phyloP scores from a whole-genome alignment of 2,888 invertebrate species.

The Endotricha flammealis region DNA sequence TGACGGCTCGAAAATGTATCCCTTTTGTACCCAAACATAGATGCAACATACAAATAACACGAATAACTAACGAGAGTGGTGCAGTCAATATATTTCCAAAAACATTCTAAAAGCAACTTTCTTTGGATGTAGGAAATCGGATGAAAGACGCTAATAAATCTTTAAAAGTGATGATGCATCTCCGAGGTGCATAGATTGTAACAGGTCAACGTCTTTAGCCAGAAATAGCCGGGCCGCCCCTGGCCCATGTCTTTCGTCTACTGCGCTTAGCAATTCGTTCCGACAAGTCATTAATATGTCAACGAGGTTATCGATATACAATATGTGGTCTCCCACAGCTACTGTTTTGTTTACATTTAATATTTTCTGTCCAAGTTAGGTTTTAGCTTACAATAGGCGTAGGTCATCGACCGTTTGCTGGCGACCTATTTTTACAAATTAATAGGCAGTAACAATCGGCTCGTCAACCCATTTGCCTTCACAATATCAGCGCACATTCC shows the following conservation, averaged over 20 bases:
- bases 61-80: conserved; percentile 3
- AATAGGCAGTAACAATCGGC: conserved; percentile 55
- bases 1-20: conserved; percentile 25
- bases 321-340: conserved; percentile 37
- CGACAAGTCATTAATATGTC: conserved; percentile 68
- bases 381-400: conserved; percentile 33
- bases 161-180: conserved; percentile 43
- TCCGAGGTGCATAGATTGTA: conserved; percentile 39
- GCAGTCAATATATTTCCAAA: conserved; percentile 6
- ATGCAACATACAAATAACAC: conserved; percentile 14
- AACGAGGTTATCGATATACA: conserved; percentile 63
- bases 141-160: conserved; percentile 21
- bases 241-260: conserved; percentile 65
- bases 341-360: conserved; percentile 45
- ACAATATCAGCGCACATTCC: conserved; percentile 49
- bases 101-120: conserved; percentile 11
- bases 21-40: conserved; percentile 25
- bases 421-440: conserved; percentile 61
- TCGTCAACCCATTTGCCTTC: conserved; percentile 52
- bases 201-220: conserved; percentile 68
- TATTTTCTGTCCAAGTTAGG: conserved; percentile 30
- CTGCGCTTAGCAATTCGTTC: conserved; percentile 57
- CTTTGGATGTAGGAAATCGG: conserved; percentile 18
- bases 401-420: conserved; percentile 50
- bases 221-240: conserved; percentile 60